Base-by-base conservation (phyloP, 2,888 invertebrate genomes). In the Polyommatus icarus region DNA sequence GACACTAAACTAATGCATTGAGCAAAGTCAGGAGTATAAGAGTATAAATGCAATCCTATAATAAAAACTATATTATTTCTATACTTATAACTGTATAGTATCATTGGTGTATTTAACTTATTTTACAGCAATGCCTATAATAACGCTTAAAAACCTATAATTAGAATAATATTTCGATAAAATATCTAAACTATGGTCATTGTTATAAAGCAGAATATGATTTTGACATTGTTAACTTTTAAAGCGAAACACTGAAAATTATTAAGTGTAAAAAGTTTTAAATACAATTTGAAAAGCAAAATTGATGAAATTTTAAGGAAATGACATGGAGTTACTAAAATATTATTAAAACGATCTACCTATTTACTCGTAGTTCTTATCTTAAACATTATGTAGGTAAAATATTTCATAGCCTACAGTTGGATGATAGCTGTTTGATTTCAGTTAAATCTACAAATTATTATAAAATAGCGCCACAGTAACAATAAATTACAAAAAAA, bases 21-120 rank as follows among this genome's bases (percentile, higher is more conserved):
- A 92, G 92, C 92, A 92, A 91, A 84, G 85, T 82, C 78, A 83
- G 77, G 77, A 87, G 83, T 81, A 84, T 81, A 82, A 82, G 80
- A 79, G 80, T 78, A 80, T 87, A 90, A 89, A 91, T 89, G 90
- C 89, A 84, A 84, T 81, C 79, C 79, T 18, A 82, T 82, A 83
- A 80, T 79, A 83, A 80, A 84, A 83, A 80, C 83, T 79, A 80
- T 83, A 79, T 83, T 80, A 85, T 83, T 83, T 80, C 18, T 81
- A 80, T 83, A 82, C 24, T 24, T 24, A 24, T 81, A 80, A 82
- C 84, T 87, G 84, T 87, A 89, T 85, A 86, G 71, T 85, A 86
- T 92, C 91, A 92, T 93, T 92, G 92, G 91, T 92, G 88, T 75
- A 73, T 83, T 82, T 80, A 78, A 82, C 76, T 79, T 83, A 82